Evolutionary conservation across 2,113 vertebrate genomes (phyloP).

Genomic region (Rattus rattus): DNA sequence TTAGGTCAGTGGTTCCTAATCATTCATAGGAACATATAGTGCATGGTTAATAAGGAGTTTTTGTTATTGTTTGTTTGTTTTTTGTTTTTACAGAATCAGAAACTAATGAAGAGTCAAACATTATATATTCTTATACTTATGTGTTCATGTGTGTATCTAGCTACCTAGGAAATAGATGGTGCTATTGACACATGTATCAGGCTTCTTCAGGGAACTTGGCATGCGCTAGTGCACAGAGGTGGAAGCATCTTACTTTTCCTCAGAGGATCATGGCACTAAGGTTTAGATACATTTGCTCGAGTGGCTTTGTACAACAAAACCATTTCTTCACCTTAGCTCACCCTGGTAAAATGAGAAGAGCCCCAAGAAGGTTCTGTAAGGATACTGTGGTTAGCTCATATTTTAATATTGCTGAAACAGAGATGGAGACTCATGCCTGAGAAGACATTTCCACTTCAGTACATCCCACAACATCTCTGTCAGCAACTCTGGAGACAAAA

Average conservation of each 20-base stretch:
- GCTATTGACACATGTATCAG: background rate
- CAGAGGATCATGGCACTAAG: background rate
- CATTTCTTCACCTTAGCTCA: background rate
- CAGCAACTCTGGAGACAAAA: constrained; percentile 27
- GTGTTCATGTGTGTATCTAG: background rate
- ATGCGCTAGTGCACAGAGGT: background rate
- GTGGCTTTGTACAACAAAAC: background rate
- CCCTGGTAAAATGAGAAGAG: constrained; percentile 8
- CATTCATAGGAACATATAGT: background rate
- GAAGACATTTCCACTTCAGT: background rate
- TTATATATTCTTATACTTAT: background rate
- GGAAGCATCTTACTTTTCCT: background rate
- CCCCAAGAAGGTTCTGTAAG: constrained; percentile 30
- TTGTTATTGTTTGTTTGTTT: background rate
- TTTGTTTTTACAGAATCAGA: background rate
- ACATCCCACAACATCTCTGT: background rate
- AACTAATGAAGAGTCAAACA: background rate
- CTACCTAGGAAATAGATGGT: background rate
- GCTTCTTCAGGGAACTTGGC: background rate
- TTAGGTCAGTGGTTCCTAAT: background rate
- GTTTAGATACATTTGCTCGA: background rate
- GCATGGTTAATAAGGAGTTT: background rate
- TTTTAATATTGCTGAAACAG: background rate
- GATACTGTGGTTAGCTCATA: constrained; percentile 28
- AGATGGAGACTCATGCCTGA: background rate